Base-by-base conservation (phyloP, 1,140 invertebrate genomes). In the Meloidogyne chitwoodi region DNA sequence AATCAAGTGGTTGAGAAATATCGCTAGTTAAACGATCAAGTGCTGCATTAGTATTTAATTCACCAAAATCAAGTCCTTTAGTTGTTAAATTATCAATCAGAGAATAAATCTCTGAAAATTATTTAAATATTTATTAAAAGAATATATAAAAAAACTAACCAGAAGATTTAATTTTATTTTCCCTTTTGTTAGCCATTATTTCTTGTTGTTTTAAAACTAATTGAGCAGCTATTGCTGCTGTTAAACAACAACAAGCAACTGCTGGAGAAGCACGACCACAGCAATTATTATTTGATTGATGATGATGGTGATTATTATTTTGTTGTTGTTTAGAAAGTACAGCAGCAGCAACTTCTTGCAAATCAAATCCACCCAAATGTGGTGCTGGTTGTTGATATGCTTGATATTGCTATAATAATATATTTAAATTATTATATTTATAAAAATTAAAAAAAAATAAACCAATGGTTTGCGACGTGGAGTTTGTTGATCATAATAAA, bases 381-480 rank as follows among this genome's bases (percentile, higher is more conserved):
- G 41, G 71, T 11, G 71, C 41, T 38, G 71, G 71, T 31, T 73
- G 71, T 63, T 73, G 71, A 31, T 73, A 73, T 61, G 71, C 41
- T 31, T 73, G 71, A 64, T 73, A 73, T 6, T 73, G 71, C 71
- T 73, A 64, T 10, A 24, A 64, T 10, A 24, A 26, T 14, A 65
- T 16, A 65, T 64, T 26, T 64, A 34, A 19, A 67, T n/a, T 26
- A 67, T 67, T 67, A n/a, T 26, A 22, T 14, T 24, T 19, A 31
- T n/a, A 67, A 66, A 66, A 66, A 10, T 67, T 22, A 6, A 22
- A 12, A n/a, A 14, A 3, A 19, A 70, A 48, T 12, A 70, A 19
- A 73, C 71, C 71, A 73, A 64, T 8, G 71, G 71, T 73, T 73
- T 73, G n/a, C 71, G 71, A 73, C 64, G 71, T n/a, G 71, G 71